Percentiles rank a stretch among this genome's conserved stretches.
phyloP scores from a whole-genome alignment of 2,888 invertebrate genomes.

The Ctena decussata region DNA sequence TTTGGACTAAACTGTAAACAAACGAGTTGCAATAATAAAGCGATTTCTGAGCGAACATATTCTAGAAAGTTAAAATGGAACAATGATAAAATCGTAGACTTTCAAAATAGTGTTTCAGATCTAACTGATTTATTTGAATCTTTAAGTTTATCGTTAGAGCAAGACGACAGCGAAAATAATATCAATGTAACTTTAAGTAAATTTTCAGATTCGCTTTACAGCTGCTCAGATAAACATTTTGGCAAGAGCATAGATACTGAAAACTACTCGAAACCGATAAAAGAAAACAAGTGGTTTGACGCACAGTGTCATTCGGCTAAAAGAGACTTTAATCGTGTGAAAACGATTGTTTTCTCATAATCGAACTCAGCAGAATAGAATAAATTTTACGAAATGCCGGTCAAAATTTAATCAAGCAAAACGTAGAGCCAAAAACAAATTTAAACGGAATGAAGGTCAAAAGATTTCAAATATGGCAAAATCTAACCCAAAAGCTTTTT shows the following conservation, averaged over 20 bases:
- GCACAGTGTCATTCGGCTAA: no score
- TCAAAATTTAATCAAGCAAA: background rate
- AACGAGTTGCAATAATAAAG: no score
- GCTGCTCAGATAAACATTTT: background rate
- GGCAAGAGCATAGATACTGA: background rate
- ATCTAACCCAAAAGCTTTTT: background rate
- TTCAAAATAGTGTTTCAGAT: background rate
- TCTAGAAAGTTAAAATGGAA: background rate
- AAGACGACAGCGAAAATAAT: background rate
- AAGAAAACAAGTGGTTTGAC: no score
- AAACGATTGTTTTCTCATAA: background rate
- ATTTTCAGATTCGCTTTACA: background rate
- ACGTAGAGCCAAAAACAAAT: background rate
- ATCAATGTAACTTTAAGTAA: background rate
- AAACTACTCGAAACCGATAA: background rate
- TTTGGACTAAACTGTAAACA: no score
- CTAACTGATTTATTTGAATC: background rate
- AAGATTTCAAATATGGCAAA: background rate
- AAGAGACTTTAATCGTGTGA: background rate
- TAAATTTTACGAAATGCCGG: background rate
- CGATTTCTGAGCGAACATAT: background rate
- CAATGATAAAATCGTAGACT: background rate
- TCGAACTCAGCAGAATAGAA: background rate
- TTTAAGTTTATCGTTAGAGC: background rate
- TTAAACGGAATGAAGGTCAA: background rate